Percentiles rank a stretch among this genome's conserved stretches.
Evolutionary conservation across 2,113 vertebrate species (phyloP).

Genomic region (Azemiops feae): DNA sequence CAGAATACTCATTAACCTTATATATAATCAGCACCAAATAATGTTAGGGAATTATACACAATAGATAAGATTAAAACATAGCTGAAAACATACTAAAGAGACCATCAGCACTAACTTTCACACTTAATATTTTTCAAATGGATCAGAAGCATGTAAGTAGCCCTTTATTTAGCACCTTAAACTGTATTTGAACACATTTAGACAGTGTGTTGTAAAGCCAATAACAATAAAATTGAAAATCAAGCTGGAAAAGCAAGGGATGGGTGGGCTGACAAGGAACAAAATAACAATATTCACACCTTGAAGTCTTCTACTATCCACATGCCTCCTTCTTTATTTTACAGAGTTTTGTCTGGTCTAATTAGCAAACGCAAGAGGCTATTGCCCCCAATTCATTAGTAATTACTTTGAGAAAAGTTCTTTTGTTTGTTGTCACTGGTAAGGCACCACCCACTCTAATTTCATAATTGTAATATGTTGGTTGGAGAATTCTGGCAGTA

Average conservation of each 20-base stretch:
- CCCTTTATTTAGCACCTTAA: neutral
- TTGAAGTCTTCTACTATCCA: too few relatives aligned
- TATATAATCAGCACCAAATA: neutral
- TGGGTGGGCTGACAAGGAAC: too few relatives aligned
- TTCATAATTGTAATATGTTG: neutral
- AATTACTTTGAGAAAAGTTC: conserved; percentile 8
- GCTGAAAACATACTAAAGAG: neutral
- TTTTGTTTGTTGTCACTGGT: conserved; percentile 39
- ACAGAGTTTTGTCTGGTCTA: neutral
- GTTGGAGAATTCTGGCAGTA: neutral
- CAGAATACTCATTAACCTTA: neutral
- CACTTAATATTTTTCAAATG: conserved; percentile 35
- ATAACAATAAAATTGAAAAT: conserved; percentile 26
- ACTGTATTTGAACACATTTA: conserved; percentile 6
- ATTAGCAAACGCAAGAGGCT: neutral
- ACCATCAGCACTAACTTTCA: conserved; percentile 10
- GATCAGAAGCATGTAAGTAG: conserved; percentile 36
- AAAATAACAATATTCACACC: too few relatives aligned
- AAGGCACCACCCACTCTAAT: conserved; percentile 41
- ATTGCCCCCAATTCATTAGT: neutral
- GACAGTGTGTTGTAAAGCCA: conserved; percentile 8
- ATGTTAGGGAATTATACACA: neutral
- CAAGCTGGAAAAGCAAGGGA: conserved; percentile 18
- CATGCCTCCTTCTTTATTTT: neutral
- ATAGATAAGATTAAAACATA: neutral